Conservation (phyloP, 2,888 invertebrate species). For the Nomada fucata region DNA sequence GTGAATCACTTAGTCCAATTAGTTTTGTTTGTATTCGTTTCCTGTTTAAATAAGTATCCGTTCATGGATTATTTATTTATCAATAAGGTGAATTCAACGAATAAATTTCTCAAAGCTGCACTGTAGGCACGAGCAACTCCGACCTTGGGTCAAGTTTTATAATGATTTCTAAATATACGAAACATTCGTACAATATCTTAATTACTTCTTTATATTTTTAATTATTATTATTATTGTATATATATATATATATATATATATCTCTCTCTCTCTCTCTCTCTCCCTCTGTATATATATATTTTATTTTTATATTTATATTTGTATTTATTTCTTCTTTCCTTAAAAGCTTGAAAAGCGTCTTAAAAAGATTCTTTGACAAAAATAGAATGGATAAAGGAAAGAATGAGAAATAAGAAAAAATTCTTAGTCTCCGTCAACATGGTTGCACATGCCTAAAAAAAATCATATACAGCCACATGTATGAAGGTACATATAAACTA, state of each 20-base stretch:
- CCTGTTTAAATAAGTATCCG: constrained; percentile 1
- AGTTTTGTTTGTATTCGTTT: constrained; percentile 30
- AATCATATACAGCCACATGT: constrained; percentile 32
- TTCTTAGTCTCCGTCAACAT: constrained; percentile 28
- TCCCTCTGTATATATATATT: constrained; percentile 36
- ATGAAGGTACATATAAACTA: constrained; percentile 51
- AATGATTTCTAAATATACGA: constrained; percentile 44
- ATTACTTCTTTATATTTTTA: constrained; percentile 46
- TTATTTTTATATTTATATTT: constrained; percentile 27
- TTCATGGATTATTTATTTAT: neutral
- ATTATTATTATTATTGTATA: constrained; percentile 6
- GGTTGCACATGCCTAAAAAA: constrained; percentile 55
- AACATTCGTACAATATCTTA: constrained; percentile 48
- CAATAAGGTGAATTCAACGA: constrained; percentile 40
- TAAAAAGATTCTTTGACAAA: constrained; percentile 23
- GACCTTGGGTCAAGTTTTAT: constrained; percentile 41
- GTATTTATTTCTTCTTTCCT: constrained; percentile 24
- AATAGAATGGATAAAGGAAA: constrained; percentile 14
- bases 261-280: no score
- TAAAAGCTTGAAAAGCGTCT: constrained; percentile 42
- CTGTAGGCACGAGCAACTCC: constrained; percentile 41
- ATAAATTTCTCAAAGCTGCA: constrained; percentile 39
- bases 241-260: no score
- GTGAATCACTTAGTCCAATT: constrained; percentile 53
- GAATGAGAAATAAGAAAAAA: constrained; percentile 33